phyloP scores from a whole-genome alignment of 2,888 invertebrate species.

The Myopa testacea region DNA sequence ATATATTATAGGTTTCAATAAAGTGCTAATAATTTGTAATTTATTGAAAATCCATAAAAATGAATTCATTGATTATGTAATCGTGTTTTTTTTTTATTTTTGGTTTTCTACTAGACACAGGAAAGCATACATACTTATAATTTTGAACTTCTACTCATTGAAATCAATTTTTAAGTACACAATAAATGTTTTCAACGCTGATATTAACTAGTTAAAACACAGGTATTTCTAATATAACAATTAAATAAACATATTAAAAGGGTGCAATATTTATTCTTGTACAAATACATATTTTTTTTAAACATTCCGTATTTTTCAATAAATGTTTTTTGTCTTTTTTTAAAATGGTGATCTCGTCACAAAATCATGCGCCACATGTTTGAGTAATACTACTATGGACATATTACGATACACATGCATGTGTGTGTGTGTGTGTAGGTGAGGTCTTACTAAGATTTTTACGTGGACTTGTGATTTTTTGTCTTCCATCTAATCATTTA shows the following conservation, averaged over 20 bases:
- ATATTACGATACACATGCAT: constrained; percentile 25
- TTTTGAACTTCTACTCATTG: neutral
- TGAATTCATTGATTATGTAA: constrained; percentile 2
- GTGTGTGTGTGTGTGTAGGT: neutral
- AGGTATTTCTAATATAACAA: constrained; percentile 8
- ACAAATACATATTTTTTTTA: constrained; percentile 23
- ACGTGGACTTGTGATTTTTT: neutral
- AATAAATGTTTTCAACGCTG: neutral
- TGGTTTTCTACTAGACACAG: no score
- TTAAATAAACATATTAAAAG: neutral
- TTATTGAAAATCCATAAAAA: constrained; percentile 30
- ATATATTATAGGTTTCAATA: neutral
- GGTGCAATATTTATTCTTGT: constrained; percentile 32
- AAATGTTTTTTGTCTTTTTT: constrained; percentile 26
- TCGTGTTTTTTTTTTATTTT: neutral
- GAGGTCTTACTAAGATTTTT: constrained; percentile 2
- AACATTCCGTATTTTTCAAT: constrained; percentile 19
- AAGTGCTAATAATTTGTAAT: neutral
- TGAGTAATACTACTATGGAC: constrained; percentile 3
- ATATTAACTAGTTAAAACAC: constrained; percentile 15
- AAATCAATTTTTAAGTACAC: constrained; percentile 14
- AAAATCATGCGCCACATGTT: neutral
- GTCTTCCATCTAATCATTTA: neutral
- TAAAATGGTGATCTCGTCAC: neutral
- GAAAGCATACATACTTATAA: neutral